phyloP scores from a whole-genome alignment of 2,113 vertebrate genomes.

The Cyanistes caeruleus region DNA sequence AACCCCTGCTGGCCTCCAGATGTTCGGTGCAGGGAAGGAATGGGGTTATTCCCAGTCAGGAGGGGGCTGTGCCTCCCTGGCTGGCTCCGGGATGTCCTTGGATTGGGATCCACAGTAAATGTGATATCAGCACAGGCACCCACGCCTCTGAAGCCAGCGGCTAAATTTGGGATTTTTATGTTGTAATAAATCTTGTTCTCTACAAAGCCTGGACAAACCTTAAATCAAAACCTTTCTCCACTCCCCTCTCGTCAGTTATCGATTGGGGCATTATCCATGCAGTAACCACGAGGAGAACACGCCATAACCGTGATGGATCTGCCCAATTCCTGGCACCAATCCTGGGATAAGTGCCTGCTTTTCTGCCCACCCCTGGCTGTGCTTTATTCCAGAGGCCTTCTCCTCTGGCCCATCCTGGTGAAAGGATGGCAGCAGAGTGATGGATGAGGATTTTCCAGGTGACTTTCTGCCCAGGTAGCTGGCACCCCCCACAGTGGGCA shows the following conservation, averaged over 20 bases:
- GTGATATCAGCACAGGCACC: slow-evolving; percentile 35
- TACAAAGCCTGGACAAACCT: slow-evolving; percentile 44
- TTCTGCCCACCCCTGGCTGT: slow-evolving; percentile 34
- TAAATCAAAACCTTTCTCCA: slow-evolving; percentile 52
- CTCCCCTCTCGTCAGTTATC: slow-evolving; percentile 35
- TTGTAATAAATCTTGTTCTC: slow-evolving; percentile 58
- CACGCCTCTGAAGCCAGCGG: slow-evolving; percentile 35
- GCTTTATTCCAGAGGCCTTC: slow-evolving; percentile 11
- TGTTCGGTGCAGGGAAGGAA: not conserved
- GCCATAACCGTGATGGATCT: slow-evolving; percentile 50
- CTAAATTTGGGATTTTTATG: slow-evolving; percentile 61
- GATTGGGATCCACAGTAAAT: slow-evolving; percentile 26
- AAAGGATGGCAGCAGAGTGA: not conserved
- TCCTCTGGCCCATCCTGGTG: not conserved
- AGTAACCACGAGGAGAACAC: slow-evolving; percentile 1
- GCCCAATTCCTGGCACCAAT: slow-evolving; percentile 1
- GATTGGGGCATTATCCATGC: slow-evolving; percentile 56
- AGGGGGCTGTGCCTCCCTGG: not conserved
- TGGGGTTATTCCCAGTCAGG: not conserved
- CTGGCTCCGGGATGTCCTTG: slow-evolving; percentile 18
- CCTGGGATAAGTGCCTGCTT: not conserved
- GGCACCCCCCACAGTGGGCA: not conserved
- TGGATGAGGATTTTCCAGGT: not conserved
- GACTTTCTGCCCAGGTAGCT: not conserved
- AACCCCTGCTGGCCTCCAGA: not conserved